A percentile compares a stretch with the other conserved stretches of the same genome.
phyloP scores from a whole-genome alignment of 2,888 invertebrate genomes.

The Tipula confusa region DNA sequence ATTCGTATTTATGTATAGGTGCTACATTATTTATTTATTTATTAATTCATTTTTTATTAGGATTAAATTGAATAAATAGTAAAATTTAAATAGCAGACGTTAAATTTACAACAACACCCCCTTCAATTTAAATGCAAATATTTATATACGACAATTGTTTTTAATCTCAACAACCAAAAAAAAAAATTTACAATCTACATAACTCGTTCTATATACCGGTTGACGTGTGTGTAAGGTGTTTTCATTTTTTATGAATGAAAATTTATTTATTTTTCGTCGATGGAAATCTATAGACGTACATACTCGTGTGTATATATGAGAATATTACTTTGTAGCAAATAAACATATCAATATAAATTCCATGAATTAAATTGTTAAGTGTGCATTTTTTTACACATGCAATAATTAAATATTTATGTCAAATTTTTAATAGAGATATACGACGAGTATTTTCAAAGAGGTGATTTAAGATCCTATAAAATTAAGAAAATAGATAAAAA shows the following conservation, averaged over 20 bases:
- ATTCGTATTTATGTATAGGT: not conserved
- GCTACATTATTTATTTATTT: not conserved
- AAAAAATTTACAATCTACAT: no score
- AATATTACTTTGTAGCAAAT: not conserved
- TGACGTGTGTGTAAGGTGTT: no score
- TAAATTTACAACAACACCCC: not conserved
- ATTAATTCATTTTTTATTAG: not conserved
- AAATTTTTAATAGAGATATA: no score
- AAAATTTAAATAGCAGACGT: not conserved
- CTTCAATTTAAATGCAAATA: not conserved
- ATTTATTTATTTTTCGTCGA: not conserved
- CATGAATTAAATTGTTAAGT: no score
- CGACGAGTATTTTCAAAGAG: no score
- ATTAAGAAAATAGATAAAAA: no score
- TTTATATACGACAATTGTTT: not conserved
- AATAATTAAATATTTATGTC: no score
- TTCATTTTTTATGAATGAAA: not conserved
- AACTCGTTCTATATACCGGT: no score
- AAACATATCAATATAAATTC: not conserved
- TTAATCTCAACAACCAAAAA: not conserved
- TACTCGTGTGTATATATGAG: not conserved
- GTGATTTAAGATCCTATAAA: no score
- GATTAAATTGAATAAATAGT: not conserved
- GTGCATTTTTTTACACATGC: no score
- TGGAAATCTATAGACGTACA: no score